Base-by-base conservation (phyloP, 2,113 vertebrate genomes). In the Marmota flaviventris region DNA sequence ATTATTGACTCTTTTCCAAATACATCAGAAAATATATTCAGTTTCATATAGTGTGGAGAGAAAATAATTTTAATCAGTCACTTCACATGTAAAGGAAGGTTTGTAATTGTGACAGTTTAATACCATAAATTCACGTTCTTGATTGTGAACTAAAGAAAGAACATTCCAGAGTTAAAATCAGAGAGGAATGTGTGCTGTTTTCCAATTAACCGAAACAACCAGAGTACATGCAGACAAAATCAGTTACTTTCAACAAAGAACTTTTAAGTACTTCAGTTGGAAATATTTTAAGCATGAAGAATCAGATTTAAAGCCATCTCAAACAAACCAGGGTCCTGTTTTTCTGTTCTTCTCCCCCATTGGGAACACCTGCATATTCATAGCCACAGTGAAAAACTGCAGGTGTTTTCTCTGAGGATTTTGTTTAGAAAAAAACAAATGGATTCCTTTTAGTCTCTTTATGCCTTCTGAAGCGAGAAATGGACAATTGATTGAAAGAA, bases 1-100 rank as follows among this genome's bases (percentile, higher is more conserved):
- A 53, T 83, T 82, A 84, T 48, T 92, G 76, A 67, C 2, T 90
- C 5, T 81, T 81, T 91, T 95, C 39, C 12, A 86, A 87, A 76
- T 75, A 27, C 8, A 82, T 75, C n/a, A 90, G 45, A 90, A 94
- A 94, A 77, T 77, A 27, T 88, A 92, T 96, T 85, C 14, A 89
- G 48, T 82, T 67, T 53, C 4, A 65, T 69, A 48, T 37, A 92
- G 17, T 25, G 8, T 24, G 77, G 5, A n/a, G n/a, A 32, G 6
- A 94, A 90, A 90, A 83, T 42, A 48, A 89, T 86, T 75, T 79
- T 16, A 70, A 65, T 86, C 32, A 95, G 27, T 18, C 58, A 16
- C 18, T 86, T 91, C 9, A 53, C 2, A 76, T 70, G 18, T 72
- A 18, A 10, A 72, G 4, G 4, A 86, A 65, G 61, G 89, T 37